Conservation (phyloP, 1,140 invertebrate genomes). For the Neodiprion pinetum region DNA sequence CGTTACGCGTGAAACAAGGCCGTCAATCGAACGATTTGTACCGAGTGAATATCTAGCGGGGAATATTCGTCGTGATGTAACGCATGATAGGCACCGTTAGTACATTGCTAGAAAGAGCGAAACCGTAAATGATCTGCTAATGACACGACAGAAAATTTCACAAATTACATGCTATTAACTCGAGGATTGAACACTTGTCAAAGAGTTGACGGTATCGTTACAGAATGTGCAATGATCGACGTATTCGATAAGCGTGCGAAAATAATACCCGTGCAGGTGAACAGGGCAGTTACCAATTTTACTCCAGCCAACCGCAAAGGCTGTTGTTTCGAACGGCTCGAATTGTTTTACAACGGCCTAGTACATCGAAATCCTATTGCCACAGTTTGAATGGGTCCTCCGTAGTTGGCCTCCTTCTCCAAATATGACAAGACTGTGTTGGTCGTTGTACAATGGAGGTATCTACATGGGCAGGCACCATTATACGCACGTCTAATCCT, state of each 20-base stretch:
- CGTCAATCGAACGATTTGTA: neutral
- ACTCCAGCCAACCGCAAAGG: neutral
- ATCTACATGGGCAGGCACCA: neutral
- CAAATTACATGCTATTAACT: neutral
- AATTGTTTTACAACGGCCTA: conserved; percentile 1
- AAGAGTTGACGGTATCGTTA: neutral
- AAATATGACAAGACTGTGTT: neutral
- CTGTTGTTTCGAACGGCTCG: neutral
- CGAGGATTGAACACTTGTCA: neutral
- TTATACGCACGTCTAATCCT: neutral
- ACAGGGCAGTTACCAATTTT: no score
- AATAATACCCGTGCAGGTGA: no score
- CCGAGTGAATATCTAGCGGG: neutral
- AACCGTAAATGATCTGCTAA: neutral
- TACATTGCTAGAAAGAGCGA: neutral
- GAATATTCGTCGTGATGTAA: neutral
- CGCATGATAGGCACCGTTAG: neutral
- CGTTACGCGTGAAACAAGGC: neutral
- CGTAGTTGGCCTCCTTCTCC: neutral
- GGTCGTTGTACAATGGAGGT: neutral
- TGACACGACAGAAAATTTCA: neutral
- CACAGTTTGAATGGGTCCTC: neutral
- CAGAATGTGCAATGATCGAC: neutral
- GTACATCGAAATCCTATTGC: neutral
- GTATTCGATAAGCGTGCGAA: neutral